These are phyloP conservation scores for Halcyon senegalensis DNA, from an alignment of 2,113 vertebrate species.

Conservation along the genomic window DNA sequence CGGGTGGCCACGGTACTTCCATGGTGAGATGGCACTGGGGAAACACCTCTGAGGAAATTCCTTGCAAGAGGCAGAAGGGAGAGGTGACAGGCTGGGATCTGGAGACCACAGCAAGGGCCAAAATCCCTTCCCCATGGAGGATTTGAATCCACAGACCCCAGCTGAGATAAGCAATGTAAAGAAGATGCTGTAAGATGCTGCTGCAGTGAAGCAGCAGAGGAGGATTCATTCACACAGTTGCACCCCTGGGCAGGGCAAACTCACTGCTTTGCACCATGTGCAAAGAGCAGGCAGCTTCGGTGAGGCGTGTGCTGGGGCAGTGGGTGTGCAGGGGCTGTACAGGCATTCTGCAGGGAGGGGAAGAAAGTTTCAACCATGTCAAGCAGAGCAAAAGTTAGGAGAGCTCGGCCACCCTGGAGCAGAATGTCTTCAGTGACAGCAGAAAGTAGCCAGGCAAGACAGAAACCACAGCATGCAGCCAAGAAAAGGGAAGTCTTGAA, in stretches of 20 bases:
- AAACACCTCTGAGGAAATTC: neutral
- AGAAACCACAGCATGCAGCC: neutral
- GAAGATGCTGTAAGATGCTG: accelerated
- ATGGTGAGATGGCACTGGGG: accelerated
- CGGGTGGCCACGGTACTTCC: neutral
- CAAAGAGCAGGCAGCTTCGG: neutral
- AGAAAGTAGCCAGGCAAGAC: neutral
- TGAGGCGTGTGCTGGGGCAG: accelerated
- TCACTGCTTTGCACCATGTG: accelerated
- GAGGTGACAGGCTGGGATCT: accelerated
- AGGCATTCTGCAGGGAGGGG: neutral
- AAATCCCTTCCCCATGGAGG: neutral
- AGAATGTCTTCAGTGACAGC: neutral
- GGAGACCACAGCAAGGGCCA: accelerated
- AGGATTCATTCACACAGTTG: neutral
- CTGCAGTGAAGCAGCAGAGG: neutral
- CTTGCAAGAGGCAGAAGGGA: neutral
- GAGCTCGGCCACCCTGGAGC: neutral
- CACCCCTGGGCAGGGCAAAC: neutral
- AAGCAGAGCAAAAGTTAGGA: neutral
- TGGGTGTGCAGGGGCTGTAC: neutral
- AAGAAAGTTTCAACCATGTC: neutral
- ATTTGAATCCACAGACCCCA: accelerated
- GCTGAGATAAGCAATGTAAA: neutral
- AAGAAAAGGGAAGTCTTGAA: neutral